Evolutionary conservation across 2,113 vertebrate species (phyloP), one percentile per base, ranked within the genome.

Genomic region (Tetraodon nigroviridis): DNA sequence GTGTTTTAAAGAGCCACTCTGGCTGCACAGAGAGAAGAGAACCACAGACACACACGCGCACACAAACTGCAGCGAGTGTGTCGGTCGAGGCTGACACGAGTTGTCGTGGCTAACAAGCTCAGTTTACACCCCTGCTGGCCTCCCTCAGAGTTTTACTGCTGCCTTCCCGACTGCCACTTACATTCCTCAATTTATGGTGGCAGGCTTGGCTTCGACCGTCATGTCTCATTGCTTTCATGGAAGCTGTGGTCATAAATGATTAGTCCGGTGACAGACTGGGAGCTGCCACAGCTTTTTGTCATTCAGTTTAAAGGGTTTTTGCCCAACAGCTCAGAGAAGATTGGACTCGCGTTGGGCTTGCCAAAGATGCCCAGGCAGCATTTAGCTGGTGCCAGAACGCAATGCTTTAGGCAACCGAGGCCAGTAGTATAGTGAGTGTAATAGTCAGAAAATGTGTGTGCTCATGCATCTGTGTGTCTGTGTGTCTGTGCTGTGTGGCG

Each of bases 101-200:
- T 45, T 76, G 64, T 70, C 66, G 76, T 75, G 68, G 82, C 79
- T 90, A 86, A 90, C 70, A 79, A 85, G 80, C 84, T 89, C 75
- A 67, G 68, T 82, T 88, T 86, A 84, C 76, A 83, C 82, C 84
- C 79, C 77, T 60, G 78, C 79, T 79, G 72, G 78, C 77, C 81
- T 82, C 80, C 76, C 73, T 74, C 56, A 48, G 78, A 73, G 76
- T 83, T 88, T 88, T 86, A 85, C 71, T 82, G 69, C 76, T 59
- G 85, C 76, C 79, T 74, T 69, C 78, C 65, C 11, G 56, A 76
- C 75, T 78, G 73, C 74, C 78, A 82, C 73, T 82, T 62, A 55
- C 84, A 90, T 89, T 91, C 88, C 88, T 84, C 72, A 70, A 69
- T 89, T 89, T 87, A 88, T 78, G 70, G 81, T 78, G 83, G 64